Evolutionary conservation across 2,797 vertebrate species (phyloP).

Genomic region (Falco naumanni): DNA sequence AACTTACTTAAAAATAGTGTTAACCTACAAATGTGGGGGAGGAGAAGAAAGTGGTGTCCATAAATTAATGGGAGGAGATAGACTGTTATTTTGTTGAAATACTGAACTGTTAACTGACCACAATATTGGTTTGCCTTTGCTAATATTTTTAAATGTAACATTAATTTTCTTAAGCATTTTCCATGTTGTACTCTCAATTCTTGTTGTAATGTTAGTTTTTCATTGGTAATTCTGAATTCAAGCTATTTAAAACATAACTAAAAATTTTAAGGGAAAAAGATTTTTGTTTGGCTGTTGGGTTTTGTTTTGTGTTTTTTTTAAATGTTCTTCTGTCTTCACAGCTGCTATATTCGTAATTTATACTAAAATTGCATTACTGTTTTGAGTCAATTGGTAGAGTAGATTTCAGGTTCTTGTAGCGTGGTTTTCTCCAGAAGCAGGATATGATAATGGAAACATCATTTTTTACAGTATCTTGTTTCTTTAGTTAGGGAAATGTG

Average conservation of each 20-base stretch:
- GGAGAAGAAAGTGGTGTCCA: background rate
- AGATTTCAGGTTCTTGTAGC: background rate
- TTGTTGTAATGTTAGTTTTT: background rate
- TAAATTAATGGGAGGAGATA: background rate
- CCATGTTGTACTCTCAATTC: background rate
- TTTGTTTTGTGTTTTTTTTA: rapidly evolving
- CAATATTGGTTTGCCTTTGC: background rate
- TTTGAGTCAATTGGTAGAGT: background rate
- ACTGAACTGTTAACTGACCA: background rate
- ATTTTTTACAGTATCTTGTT: background rate
- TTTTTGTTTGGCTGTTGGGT: background rate
- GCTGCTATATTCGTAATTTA: background rate
- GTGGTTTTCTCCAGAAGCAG: background rate
- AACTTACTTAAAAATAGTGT: background rate
- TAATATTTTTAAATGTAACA: background rate
- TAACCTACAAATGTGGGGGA: background rate
- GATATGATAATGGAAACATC: background rate
- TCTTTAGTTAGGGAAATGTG: background rate
- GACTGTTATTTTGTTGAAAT: background rate
- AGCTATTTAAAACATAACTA: background rate
- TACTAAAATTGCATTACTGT: background rate
- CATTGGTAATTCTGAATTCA: background rate
- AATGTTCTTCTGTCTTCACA: background rate
- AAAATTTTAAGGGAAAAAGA: background rate
- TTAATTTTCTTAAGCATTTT: background rate